Conservation (phyloP, 92 coral and sea anemone species). For the Zoanthus sociatus region DNA sequence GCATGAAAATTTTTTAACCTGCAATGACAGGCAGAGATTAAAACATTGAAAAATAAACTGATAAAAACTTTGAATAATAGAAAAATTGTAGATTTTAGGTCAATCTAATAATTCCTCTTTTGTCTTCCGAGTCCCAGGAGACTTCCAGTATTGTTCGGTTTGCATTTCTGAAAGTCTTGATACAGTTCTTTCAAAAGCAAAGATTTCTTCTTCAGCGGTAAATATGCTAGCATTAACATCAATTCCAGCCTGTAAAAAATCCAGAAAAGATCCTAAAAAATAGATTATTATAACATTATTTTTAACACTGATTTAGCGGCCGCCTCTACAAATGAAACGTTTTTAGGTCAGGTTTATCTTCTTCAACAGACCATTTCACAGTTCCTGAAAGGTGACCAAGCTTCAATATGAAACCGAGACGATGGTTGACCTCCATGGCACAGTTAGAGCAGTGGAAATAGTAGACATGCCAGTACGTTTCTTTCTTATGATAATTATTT, state of each 20-base stretch:
- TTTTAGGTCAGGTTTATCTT: no score
- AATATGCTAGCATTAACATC: constrained; percentile 90
- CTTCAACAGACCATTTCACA: no score
- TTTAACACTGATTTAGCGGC: background rate
- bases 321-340: no score
- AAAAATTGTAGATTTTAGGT: background rate
- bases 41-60: background rate
- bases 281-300: background rate
- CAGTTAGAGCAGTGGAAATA: no score
- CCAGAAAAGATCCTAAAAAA: background rate
- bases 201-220: constrained; percentile 97
- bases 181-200: constrained; percentile 94
- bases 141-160: constrained; percentile 96
- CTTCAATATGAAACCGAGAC: no score
- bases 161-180: constrained; percentile 97
- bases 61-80: background rate
- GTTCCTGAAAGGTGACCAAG: no score
- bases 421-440: no score
- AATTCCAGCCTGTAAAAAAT: constrained; percentile 66
- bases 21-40: constrained; percentile 2
- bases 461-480: no score
- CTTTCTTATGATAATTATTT: no score
- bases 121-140: constrained; percentile 66
- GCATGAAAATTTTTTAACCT: background rate
- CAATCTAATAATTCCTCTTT: constrained; percentile 57